Percentiles rank a stretch among this genome's conserved stretches.
phyloP scores from a whole-genome alignment of 2,797 vertebrate species.

The Eurystomus glaucurus region DNA sequence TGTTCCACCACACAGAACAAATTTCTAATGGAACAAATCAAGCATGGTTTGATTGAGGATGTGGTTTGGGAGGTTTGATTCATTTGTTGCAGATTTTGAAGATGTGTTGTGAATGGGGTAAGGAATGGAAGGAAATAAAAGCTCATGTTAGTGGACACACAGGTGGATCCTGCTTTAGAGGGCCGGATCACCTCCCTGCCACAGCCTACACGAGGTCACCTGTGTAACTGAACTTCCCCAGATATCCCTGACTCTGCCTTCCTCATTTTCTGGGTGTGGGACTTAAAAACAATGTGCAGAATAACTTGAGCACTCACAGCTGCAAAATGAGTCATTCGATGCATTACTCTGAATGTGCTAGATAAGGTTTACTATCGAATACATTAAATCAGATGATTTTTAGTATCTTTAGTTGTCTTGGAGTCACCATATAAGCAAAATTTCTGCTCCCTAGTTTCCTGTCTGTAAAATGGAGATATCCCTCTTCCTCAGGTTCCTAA shows the following conservation, averaged over 20 bases:
- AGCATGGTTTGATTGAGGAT: not conserved
- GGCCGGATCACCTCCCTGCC: not conserved
- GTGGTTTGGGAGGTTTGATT: not conserved
- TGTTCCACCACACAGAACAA: not conserved
- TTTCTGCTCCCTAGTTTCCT: not conserved
- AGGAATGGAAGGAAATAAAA: not conserved
- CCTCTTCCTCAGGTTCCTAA: not conserved
- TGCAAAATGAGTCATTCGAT: accelerated
- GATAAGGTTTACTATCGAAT: not conserved
- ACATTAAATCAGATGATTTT: not conserved
- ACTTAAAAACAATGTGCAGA: accelerated
- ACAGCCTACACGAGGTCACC: not conserved
- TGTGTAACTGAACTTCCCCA: not conserved
- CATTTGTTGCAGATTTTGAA: not conserved
- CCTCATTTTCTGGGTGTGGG: not conserved
- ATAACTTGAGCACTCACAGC: not conserved
- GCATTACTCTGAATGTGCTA: not conserved
- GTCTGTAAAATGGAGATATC: not conserved
- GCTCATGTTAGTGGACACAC: not conserved
- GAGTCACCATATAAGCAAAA: not conserved
- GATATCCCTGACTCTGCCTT: not conserved
- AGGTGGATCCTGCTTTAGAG: not conserved
- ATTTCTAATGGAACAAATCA: accelerated
- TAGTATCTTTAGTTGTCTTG: not conserved
- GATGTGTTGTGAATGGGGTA: accelerated